Base-by-base conservation (phyloP, 2,113 vertebrate species). In the Caretta caretta region DNA sequence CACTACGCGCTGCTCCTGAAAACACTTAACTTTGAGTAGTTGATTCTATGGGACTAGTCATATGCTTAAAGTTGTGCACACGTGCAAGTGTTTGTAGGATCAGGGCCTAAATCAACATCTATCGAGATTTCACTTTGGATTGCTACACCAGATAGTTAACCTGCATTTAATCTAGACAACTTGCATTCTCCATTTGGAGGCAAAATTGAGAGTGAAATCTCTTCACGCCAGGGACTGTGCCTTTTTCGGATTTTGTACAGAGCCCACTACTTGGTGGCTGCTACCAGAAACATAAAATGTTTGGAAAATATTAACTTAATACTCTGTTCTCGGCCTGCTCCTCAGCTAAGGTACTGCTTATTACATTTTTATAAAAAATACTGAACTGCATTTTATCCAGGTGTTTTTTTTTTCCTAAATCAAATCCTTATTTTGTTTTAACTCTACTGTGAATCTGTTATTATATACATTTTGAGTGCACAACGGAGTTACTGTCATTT, bases 121-220 rank as follows among this genome's bases (percentile, higher is more conserved):
- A 11, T 13, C 46, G 62, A 90, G 50, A 87, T 85, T 89, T 91
- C 86, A 92, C n/a, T 12, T 48, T 24, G 79, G 79, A 87, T 94
- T 80, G 83, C 78, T 83, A 42, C 22, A 12, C n/a, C 17, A 57
- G 83, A 87, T 13, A 95, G 29, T 22, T 84, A 84, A 0, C 46
- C n/a, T 31, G n/a, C 8, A 10, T 83, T 90, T 48, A 78, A 50
- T 80, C 51, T 86, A 57, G 29, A 86, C 83, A 88, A 93, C 1
- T 78, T 56, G 25, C 19, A 72, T 95, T 95, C 89, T 93, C 31
- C 65, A 85, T 48, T 79, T 91, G 90, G 85, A 94, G 92, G 86
- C 62, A 86, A 82, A 86, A 54, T 81, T 80, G 83, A 80, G 80
- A 51, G 89, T 35, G 56, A 27, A 16, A 69, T 16, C 51, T 56